Percentiles rank a stretch among this genome's conserved stretches.
These are phyloP conservation scores for Caerostris extrusa DNA, from an alignment of 1,140 invertebrate species.

Conservation along the genomic window DNA sequence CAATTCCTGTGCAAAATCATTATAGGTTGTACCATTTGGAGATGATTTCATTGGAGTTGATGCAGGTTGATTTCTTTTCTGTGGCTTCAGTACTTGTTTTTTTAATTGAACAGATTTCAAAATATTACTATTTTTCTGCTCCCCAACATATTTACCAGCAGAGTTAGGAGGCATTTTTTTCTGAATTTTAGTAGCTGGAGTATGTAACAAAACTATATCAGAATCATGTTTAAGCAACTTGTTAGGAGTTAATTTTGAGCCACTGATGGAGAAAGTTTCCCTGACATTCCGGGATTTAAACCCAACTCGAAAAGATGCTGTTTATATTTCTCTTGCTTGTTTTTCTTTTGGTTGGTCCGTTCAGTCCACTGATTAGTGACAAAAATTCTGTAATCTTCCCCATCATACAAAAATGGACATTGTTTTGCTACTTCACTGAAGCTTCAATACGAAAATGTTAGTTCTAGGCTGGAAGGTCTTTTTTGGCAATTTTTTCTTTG, in stretches of 20 bases:
- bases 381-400: slow-evolving; percentile 80
- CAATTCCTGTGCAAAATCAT: slow-evolving; percentile 40
- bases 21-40: slow-evolving; percentile 19
- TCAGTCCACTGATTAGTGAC: slow-evolving; percentile 81
- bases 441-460: slow-evolving; percentile 80
- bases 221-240: slow-evolving; percentile 41
- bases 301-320: not conserved
- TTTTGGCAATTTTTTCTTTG: slow-evolving; percentile 89
- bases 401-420: slow-evolving; percentile 81
- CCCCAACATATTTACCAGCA: not conserved
- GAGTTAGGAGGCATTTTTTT: not conserved
- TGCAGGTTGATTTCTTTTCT: not conserved
- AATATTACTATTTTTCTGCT: no score
- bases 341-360: slow-evolving; percentile 80
- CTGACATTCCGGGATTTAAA: not conserved
- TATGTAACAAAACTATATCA: not conserved
- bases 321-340: slow-evolving; percentile 69
- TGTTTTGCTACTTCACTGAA: slow-evolving; percentile 81
- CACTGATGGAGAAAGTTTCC: not conserved
- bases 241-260: slow-evolving; percentile 31
- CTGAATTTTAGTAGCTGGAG: not conserved
- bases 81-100: not conserved
- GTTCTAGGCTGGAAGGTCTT: slow-evolving; percentile 83
- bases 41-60: not conserved
- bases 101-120: not conserved